phyloP scores from a whole-genome alignment of 1,140 invertebrate genomes.

The Anoplophora glabripennis region DNA sequence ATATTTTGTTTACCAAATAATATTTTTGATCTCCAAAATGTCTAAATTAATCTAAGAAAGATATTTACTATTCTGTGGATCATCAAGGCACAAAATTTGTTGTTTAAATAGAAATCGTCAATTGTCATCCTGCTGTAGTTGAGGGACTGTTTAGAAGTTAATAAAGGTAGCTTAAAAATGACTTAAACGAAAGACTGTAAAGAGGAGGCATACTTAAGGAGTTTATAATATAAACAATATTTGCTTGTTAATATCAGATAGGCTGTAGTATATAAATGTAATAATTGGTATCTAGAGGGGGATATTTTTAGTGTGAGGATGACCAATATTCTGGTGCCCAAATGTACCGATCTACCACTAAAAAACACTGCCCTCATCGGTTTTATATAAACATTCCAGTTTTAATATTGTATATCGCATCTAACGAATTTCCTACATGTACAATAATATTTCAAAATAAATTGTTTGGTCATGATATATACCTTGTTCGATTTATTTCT shows the following conservation, averaged over 20 bases:
- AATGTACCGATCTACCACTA: neutral
- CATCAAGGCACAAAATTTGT: neutral
- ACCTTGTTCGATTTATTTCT: too few relatives aligned
- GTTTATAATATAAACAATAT: constrained; percentile 13
- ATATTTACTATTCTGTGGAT: too few relatives aligned
- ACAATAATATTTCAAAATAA: too few relatives aligned
- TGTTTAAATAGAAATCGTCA: too few relatives aligned
- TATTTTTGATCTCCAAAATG: neutral
- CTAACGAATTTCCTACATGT: too few relatives aligned
- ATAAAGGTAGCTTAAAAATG: constrained; percentile 1
- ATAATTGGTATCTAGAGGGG: constrained; percentile 8
- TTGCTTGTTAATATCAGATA: constrained; percentile 22
- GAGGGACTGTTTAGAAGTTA: constrained; percentile 10
- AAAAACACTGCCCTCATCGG: too few relatives aligned
- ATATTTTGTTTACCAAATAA: neutral
- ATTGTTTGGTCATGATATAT: too few relatives aligned
- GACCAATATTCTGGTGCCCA: neutral
- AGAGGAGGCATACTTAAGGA: constrained; percentile 4
- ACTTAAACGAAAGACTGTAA: constrained; percentile 23
- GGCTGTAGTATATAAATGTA: constrained; percentile 19
- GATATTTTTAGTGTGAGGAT: constrained; percentile 9
- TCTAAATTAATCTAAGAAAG: neutral
- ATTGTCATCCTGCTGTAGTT: constrained; percentile 3
- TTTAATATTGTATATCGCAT: too few relatives aligned
- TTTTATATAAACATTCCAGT: too few relatives aligned